A percentile compares a stretch with the other conserved stretches of the same genome.
phyloP scores from a whole-genome alignment of 37 sponge, comb jelly and placozoan species.

The Spongia lamella region DNA sequence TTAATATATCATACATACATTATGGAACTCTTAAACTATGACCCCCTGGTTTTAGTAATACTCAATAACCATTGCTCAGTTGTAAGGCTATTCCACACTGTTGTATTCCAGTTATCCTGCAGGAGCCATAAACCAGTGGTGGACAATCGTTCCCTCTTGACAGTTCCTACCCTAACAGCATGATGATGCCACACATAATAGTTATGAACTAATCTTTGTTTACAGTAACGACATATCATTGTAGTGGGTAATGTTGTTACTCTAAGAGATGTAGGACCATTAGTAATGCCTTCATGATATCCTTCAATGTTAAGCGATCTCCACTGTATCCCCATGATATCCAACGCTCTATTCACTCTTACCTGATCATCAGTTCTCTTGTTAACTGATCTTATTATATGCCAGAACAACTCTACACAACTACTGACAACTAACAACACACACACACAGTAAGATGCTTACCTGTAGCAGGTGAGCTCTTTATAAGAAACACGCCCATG shows the following conservation, averaged over 20 bases:
- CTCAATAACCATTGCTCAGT: too few relatives aligned
- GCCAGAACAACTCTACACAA: too few relatives aligned
- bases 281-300: too few relatives aligned
- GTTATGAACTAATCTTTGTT: not conserved
- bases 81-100: too few relatives aligned
- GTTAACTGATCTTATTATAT: too few relatives aligned
- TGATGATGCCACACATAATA: slow-evolving; percentile 38
- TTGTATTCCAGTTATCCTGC: slow-evolving; percentile 11
- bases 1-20: too few relatives aligned
- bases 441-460: too few relatives aligned
- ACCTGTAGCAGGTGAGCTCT: slow-evolving; percentile 35
- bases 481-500: slow-evolving; percentile 51
- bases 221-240: slow-evolving; percentile 32
- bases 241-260: slow-evolving; percentile 31
- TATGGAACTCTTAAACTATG: too few relatives aligned
- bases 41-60: too few relatives aligned
- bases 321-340: not conserved
- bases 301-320: too few relatives aligned
- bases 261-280: not conserved
- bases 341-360: slow-evolving; percentile 34
- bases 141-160: not conserved
- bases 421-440: too few relatives aligned
- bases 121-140: slow-evolving; percentile 17
- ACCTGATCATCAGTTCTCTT: slow-evolving; percentile 43
- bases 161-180: not conserved